phyloP scores from a whole-genome alignment of 2,888 invertebrate genomes.

The Eristalis intricaria region DNA sequence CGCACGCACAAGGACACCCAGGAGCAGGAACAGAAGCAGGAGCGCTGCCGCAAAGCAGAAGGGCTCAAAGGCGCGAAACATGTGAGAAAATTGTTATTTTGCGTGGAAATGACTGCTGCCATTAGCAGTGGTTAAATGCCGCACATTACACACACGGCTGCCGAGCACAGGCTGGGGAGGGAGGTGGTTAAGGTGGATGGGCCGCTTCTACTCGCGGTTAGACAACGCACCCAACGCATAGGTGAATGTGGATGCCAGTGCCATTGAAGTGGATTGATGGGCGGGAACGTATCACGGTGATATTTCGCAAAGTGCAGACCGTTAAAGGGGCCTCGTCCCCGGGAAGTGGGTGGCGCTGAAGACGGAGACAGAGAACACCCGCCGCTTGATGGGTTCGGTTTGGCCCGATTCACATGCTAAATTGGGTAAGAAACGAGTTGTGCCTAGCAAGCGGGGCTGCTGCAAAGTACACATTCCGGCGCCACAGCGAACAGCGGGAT shows the following conservation, averaged over 20 bases:
- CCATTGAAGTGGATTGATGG: constrained; percentile 61
- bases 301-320: constrained; percentile 10
- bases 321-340: not conserved
- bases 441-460: constrained; percentile 36
- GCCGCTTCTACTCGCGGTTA: not conserved
- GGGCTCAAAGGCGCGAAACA: constrained; percentile 49
- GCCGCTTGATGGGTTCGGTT: constrained; percentile 41
- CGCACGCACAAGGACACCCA: not conserved
- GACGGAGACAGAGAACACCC: not conserved
- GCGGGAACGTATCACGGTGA: constrained; percentile 22
- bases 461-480: not conserved
- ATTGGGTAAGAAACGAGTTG: constrained; percentile 49
- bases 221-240: not conserved
- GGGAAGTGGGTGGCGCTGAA: not conserved
- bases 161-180: not conserved
- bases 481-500: not conserved
- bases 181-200: not conserved
- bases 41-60: not conserved
- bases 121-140: constrained; percentile 65
- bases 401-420: constrained; percentile 43
- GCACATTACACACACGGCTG: constrained; percentile 42
- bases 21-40: no score
- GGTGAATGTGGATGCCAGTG: not conserved
- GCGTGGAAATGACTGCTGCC: constrained; percentile 64
- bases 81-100: constrained; percentile 67